phyloP scores from a whole-genome alignment of 2,888 invertebrate species.

The Rhodophaea formosa region DNA sequence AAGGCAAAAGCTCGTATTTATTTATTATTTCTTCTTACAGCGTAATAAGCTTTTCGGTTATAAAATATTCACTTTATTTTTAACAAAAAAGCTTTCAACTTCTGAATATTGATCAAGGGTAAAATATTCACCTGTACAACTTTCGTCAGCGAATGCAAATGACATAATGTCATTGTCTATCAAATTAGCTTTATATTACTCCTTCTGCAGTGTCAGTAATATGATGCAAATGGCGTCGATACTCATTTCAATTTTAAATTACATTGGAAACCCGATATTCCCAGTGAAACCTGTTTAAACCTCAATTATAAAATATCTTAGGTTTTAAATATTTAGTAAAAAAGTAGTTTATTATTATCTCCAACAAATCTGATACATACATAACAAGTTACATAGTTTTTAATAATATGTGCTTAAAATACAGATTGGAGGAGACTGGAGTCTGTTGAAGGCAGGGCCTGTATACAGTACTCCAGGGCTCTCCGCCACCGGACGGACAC shows the following conservation, averaged over 20 bases:
- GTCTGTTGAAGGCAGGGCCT: no score
- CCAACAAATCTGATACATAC: no score
- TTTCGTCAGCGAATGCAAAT: background rate
- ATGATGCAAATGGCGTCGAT: conserved; percentile 1
- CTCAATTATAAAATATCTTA: background rate
- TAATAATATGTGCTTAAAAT: no score
- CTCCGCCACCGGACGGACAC: no score
- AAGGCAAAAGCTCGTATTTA: no score
- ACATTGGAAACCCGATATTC: background rate
- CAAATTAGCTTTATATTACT: conserved; percentile 5
- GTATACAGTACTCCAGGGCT: no score
- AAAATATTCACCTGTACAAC: background rate
- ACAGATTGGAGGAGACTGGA: no score
- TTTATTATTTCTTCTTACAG: no score
- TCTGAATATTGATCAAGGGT: background rate
- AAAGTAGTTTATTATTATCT: no score
- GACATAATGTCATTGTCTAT: background rate
- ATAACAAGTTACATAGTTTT: no score
- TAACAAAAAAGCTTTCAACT: background rate
- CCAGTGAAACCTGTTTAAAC: background rate
- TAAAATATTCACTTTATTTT: background rate
- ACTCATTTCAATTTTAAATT: conserved; percentile 7
- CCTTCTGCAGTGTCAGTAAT: conserved; percentile 1
- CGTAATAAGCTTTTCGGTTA: no score
- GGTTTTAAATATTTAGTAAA: background rate